Evolutionary conservation across 2,113 vertebrate species (phyloP).

Genomic region (Leuciscus idus): DNA sequence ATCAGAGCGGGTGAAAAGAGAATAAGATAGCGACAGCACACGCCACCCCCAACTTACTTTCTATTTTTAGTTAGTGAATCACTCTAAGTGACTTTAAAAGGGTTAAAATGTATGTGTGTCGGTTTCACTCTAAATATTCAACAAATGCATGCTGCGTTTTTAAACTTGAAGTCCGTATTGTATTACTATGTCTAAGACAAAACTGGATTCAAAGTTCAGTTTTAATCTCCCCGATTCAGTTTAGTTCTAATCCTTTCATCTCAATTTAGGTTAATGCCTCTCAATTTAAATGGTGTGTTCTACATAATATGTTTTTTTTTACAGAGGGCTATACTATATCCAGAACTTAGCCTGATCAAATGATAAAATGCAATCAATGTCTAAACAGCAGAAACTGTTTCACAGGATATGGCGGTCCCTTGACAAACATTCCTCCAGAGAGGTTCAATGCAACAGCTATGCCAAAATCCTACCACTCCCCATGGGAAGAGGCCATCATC

Average conservation of each 20-base stretch:
- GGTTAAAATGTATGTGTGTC: not conserved
- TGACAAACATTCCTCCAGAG: conserved; percentile 84
- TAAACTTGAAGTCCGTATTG: not conserved
- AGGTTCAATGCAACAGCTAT: conserved; percentile 84
- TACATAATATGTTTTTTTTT: not conserved
- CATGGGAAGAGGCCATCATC: conserved; percentile 95
- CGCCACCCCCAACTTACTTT: not conserved
- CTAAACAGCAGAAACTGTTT: not conserved
- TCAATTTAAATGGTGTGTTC: not conserved
- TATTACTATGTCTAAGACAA: not conserved
- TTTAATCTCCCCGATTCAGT: not conserved
- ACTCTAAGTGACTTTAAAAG: conserved; percentile 1
- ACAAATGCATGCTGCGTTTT: not conserved
- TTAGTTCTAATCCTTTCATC: not conserved
- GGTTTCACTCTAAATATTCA: not conserved
- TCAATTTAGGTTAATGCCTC: not conserved
- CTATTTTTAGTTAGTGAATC: conserved; percentile 31
- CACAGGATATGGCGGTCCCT: conserved; percentile 79
- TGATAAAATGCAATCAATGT: not conserved
- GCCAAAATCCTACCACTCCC: conserved; percentile 92
- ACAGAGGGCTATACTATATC: not conserved
- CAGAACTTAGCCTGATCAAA: not conserved
- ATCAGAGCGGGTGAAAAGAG: not conserved
- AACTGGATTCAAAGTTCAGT: not conserved
- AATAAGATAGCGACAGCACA: not conserved